These are phyloP conservation scores for Cranoglanis bouderius DNA, from an alignment of 2,113 vertebrate species.

Conservation along the genomic window DNA sequence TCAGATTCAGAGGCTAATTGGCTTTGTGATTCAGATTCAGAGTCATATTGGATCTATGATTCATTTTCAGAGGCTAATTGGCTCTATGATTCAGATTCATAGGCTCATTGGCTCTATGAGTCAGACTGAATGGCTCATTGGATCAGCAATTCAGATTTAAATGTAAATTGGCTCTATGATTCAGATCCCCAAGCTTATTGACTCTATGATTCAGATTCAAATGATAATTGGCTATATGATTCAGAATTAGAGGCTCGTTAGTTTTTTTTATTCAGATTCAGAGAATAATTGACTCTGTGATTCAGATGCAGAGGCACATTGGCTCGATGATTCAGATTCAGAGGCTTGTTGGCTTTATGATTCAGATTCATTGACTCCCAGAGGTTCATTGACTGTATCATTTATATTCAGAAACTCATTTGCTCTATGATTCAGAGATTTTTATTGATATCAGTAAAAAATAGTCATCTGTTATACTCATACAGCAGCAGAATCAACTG, in stretches of 20 bases:
- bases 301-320: no score
- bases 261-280: no score
- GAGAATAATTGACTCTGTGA: no score
- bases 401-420: neutral
- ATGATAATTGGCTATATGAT: neutral
- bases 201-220: neutral
- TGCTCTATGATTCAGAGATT: neutral
- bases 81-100: neutral
- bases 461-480: neutral
- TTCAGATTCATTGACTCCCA: neutral
- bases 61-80: neutral
- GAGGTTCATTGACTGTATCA: neutral
- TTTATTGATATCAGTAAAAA: neutral
- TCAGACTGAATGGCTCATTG: neutral
- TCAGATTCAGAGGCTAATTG: neutral
- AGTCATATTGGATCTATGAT: neutral
- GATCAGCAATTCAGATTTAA: no score
- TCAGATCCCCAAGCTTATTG: neutral
- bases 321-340: neutral
- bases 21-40: neutral
- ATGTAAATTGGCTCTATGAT: no score
- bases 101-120: neutral
- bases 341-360: neutral
- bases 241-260: no score
- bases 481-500: no score